A percentile compares a stretch with the other conserved stretches of the same genome.
These are phyloP conservation scores for Nomada fucata DNA, from an alignment of 2,888 invertebrate genomes.

Conservation along the genomic window DNA sequence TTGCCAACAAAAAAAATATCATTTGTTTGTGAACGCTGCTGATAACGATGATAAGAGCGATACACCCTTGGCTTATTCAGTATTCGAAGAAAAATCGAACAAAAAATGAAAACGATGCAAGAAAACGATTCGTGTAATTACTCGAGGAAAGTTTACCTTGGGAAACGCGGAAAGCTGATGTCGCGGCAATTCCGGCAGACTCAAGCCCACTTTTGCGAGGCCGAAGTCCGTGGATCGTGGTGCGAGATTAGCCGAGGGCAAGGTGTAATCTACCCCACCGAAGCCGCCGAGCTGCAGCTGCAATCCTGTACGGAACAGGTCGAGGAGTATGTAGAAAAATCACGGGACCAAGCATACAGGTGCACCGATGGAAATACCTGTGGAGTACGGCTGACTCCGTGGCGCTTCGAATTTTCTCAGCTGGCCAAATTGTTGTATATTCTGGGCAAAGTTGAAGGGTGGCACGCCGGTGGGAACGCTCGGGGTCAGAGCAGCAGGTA, in stretches of 20 bases:
- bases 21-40: too few relatives aligned
- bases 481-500: conserved; percentile 49
- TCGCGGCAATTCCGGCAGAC: conserved; percentile 72
- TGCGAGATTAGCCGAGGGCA: conserved; percentile 70
- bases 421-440: conserved; percentile 62
- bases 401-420: conserved; percentile 48
- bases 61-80: too few relatives aligned
- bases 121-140: conserved; percentile 2
- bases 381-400: conserved; percentile 54
- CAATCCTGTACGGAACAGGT: conserved; percentile 66
- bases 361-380: conserved; percentile 58
- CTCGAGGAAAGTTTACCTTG: conserved; percentile 72
- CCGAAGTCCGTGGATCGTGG: conserved; percentile 69
- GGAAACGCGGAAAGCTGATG: conserved; percentile 70
- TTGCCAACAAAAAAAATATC: too few relatives aligned
- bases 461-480: conserved; percentile 56
- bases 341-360: not conserved
- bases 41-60: too few relatives aligned
- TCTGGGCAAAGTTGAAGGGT: conserved; percentile 64
- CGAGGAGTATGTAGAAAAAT: not conserved
- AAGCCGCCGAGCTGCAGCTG: conserved; percentile 76
- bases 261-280: conserved; percentile 77
- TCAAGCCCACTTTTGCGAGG: conserved; percentile 74
- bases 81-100: too few relatives aligned
- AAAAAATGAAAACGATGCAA: too few relatives aligned